phyloP scores from a whole-genome alignment of 2,113 vertebrate species.

The Crotalus viridis region DNA sequence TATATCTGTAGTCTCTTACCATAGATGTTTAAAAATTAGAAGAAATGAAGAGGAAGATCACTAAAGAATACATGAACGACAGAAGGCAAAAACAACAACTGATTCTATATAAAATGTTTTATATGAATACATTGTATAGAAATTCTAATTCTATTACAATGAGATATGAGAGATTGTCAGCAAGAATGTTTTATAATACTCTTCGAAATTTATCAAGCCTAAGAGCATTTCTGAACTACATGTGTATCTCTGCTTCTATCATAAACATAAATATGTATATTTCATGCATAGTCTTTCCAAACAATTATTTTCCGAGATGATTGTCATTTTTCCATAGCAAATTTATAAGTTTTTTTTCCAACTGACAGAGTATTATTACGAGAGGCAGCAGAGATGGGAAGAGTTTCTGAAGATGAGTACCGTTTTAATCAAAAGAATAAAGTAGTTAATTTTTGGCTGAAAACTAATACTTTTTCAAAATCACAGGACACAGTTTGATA shows the following conservation, averaged over 20 bases:
- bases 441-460: neutral
- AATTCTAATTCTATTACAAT: neutral
- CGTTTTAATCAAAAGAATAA: neutral
- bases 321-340: neutral
- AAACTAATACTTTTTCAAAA: neutral
- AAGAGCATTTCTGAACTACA: neutral
- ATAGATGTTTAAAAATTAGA: constrained; percentile 8
- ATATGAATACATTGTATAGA: neutral
- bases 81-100: neutral
- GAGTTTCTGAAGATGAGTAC: neutral
- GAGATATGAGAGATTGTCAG: neutral
- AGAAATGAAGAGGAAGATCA: neutral
- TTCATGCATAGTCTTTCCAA: neutral
- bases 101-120: neutral
- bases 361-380: neutral
- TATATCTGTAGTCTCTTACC: neutral
- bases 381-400: neutral
- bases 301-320: neutral
- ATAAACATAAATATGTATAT: neutral
- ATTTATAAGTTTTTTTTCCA: neutral
- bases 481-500: neutral
- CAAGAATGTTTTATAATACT: neutral
- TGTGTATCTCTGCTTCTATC: neutral
- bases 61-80: neutral
- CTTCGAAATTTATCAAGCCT: neutral